Conservation (phyloP, 2,888 invertebrate genomes). For the Cabera pusaria region DNA sequence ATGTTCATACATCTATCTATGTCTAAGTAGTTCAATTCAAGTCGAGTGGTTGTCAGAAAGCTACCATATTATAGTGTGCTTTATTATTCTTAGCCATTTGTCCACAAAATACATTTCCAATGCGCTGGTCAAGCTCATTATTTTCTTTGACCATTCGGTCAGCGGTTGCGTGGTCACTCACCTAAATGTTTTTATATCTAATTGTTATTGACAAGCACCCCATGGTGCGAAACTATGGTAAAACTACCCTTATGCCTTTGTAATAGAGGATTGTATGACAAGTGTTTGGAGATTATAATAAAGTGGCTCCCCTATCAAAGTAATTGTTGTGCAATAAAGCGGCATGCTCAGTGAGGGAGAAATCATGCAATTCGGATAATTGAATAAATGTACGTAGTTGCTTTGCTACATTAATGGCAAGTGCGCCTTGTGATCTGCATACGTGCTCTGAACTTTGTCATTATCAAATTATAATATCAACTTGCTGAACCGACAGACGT, state of each 20-base stretch:
- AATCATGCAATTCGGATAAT: slow-evolving; percentile 53
- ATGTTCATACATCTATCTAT: too few relatives aligned
- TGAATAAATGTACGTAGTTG: slow-evolving; percentile 42
- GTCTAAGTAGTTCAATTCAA: too few relatives aligned
- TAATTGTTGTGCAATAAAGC: slow-evolving; percentile 73
- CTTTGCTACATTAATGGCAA: slow-evolving; percentile 12
- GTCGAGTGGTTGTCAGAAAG: too few relatives aligned
- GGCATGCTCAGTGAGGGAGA: slow-evolving; percentile 57
- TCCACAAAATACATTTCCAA: too few relatives aligned
- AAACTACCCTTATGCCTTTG: slow-evolving; percentile 34
- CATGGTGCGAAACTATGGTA: slow-evolving; percentile 9
- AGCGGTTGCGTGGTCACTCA: slow-evolving; percentile 49
- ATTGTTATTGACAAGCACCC: slow-evolving; percentile 22
- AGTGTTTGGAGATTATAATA: slow-evolving; percentile 19
- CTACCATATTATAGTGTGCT: too few relatives aligned
- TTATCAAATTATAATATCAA: too few relatives aligned
- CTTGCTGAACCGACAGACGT: too few relatives aligned
- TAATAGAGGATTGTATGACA: slow-evolving; percentile 24
- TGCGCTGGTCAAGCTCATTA: slow-evolving; percentile 2
- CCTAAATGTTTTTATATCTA: slow-evolving; percentile 36
- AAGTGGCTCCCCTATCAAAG: slow-evolving; percentile 34
- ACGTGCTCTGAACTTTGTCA: too few relatives aligned
- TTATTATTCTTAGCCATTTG: too few relatives aligned
- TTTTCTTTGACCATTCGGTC: slow-evolving; percentile 60
- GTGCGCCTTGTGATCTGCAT: too few relatives aligned